Percentiles rank a stretch among this genome's conserved stretches.
phyloP scores from a whole-genome alignment of 2,888 invertebrate genomes.

The Scaeva pyrastri region DNA sequence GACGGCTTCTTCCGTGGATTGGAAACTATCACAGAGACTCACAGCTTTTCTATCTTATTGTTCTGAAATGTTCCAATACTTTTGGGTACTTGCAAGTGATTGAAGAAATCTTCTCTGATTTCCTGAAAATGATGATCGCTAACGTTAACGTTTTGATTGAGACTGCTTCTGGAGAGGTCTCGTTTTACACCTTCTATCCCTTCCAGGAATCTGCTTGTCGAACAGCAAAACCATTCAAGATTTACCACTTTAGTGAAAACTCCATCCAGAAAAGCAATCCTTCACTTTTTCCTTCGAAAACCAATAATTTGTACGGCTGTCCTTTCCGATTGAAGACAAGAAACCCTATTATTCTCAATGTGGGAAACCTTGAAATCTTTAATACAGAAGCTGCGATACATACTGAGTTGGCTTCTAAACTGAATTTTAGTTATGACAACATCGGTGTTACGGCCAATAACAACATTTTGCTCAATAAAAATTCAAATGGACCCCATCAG shows the following conservation, averaged over 20 bases:
- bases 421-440: too few relatives aligned
- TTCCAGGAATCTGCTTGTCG: not conserved
- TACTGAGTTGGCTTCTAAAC: not conserved
- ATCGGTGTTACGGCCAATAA: too few relatives aligned
- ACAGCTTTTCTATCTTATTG: not conserved
- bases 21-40: not conserved
- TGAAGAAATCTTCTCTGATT: not conserved
- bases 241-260: not conserved
- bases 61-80: not conserved
- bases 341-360: not conserved
- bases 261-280: accelerated
- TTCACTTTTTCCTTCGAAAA: not conserved
- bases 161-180: not conserved
- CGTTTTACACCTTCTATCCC: slow-evolving; percentile 6
- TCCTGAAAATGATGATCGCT: not conserved
- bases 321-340: not conserved
- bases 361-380: too few relatives aligned
- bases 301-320: not conserved
- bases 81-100: not conserved
- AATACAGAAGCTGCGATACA: too few relatives aligned
- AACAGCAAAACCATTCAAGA: not conserved
- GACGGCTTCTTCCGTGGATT: not conserved
- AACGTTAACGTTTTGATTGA: not conserved
- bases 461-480: too few relatives aligned
- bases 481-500: too few relatives aligned